Conservation (phyloP, 2,113 vertebrate genomes). For the Hypocryptadius cinnamomeus region DNA sequence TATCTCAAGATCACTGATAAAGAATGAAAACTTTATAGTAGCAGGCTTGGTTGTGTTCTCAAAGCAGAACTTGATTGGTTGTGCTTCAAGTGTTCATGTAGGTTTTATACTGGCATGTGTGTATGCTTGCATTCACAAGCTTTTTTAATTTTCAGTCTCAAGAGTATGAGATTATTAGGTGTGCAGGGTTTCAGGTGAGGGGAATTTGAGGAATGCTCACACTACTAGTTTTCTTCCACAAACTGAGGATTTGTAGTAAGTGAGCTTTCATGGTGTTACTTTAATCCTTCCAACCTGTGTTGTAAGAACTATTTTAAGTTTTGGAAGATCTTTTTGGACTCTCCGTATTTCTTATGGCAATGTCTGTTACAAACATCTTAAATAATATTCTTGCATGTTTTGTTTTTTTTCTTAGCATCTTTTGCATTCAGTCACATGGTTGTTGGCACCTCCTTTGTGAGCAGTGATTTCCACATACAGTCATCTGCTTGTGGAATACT, state of each 20-base stretch:
- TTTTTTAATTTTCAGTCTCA: neutral
- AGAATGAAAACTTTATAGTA: neutral
- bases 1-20: neutral
- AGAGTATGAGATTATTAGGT: neutral
- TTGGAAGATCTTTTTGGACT: neutral
- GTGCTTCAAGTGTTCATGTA: neutral
- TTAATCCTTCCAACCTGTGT: neutral
- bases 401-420: neutral
- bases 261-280: neutral
- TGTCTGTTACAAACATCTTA: neutral
- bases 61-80: neutral
- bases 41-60: neutral
- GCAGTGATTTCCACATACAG: neutral
- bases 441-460: neutral
- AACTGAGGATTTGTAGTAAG: neutral
- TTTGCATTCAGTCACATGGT: neutral
- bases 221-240: neutral
- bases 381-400: neutral
- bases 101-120: neutral
- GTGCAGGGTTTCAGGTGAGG: neutral
- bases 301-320: neutral
- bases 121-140: neutral
- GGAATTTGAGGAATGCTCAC: neutral
- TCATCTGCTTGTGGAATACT: neutral
- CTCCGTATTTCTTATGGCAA: neutral